A percentile compares a stretch with the other conserved stretches of the same genome.
phyloP scores from a whole-genome alignment of 2,113 vertebrate species.

The cat (Felis catus) region F.catus_Fca126_mat1.0 CM031416.1:10031001-10031500 shows the following conservation, averaged over 20 bases:
- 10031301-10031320: conserved; percentile 62
- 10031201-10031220: conserved; percentile 57
- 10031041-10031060: conserved; percentile 8
- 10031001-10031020: neutral
- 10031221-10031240: conserved; percentile 57
- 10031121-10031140: conserved; percentile 70
- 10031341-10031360: conserved; percentile 73
- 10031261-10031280: conserved; percentile 73
- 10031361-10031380: conserved; percentile 74
- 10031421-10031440: conserved; percentile 68
- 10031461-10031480: neutral
- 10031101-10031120: conserved; percentile 70
- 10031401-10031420: conserved; percentile 51
- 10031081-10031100: conserved; percentile 29
- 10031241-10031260: conserved; percentile 38
- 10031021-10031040: neutral
- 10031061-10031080: conserved; percentile 46
- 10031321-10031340: conserved; percentile 46
- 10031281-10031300: conserved; percentile 80
- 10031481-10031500: neutral
- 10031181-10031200: conserved; percentile 62
- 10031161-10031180: conserved; percentile 41
- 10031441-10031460: conserved; percentile 3
- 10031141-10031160: conserved; percentile 67
- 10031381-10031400: conserved; percentile 69